These are phyloP conservation scores for Rhyzopertha dominica DNA, from an alignment of 1,140 invertebrate genomes.

Conservation along the genomic window DNA sequence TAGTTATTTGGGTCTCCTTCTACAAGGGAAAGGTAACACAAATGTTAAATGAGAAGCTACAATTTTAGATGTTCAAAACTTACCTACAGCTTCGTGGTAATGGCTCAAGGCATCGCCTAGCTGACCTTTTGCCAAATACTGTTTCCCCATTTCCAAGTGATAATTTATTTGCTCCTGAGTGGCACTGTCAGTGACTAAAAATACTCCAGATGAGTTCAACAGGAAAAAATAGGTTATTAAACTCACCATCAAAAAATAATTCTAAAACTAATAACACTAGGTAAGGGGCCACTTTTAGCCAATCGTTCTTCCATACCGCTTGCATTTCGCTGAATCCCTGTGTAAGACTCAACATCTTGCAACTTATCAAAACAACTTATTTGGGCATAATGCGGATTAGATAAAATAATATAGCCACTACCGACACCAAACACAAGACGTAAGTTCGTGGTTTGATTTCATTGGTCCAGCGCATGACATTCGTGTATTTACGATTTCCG, in stretches of 20 bases:
- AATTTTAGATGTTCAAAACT: constrained; percentile 43
- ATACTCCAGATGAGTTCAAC: constrained; percentile 14
- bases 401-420: constrained; percentile 12
- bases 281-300: constrained; percentile 33
- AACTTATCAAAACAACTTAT: constrained; percentile 18
- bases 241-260: constrained; percentile 36
- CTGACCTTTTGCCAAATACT: constrained; percentile 86
- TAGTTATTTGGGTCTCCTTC: constrained; percentile 96
- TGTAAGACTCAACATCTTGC: constrained; percentile 21
- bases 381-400: constrained; percentile 6
- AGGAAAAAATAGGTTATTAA: not conserved
- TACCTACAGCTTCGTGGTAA: constrained; percentile 97
- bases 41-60: too few species aligned
- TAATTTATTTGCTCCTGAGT: constrained; percentile 77
- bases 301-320: constrained; percentile 17
- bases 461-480: constrained; percentile 30
- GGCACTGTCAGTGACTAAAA: constrained; percentile 57
- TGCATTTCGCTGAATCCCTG: constrained; percentile 16
- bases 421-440: constrained; percentile 14
- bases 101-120: constrained; percentile 94
- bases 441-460: constrained; percentile 26
- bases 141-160: constrained; percentile 89
- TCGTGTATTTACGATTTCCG: constrained; percentile 8
- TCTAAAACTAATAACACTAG: constrained; percentile 32
- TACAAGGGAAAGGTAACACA: constrained; percentile 46